Base-by-base conservation (phyloP, 2,888 invertebrate species). In the Mamestra brassicae region DNA sequence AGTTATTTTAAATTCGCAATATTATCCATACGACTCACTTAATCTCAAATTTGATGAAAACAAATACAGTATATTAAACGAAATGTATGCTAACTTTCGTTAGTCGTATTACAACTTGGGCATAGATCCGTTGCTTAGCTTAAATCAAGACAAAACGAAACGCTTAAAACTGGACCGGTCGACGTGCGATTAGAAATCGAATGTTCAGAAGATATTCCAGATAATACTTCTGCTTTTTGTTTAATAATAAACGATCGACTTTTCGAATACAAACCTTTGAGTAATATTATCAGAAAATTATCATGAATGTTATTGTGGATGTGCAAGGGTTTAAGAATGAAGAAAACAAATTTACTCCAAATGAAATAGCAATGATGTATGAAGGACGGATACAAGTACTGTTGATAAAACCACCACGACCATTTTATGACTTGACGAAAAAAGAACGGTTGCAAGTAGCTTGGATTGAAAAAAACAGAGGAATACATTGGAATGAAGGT, bases 131-230 rank as follows among this genome's bases (percentile, higher is more conserved):
- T n/a, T n/a, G n/a, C n/a, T n/a, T n/a, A n/a, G n/a, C n/a, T n/a
- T n/a, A 47, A 62, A 7, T 62, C 62, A 47, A 62, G 62, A 47
- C 62, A 62, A 62, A 62, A 62, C 62, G 62, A 62, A 15, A 10
- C 62, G 7, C 63, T 63, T 5, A 63, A 63, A 63, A 36, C 50
- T 63, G 63, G 50, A 17, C 63, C 63, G 3, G 63, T 63, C 13
- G 63, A 63, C 13, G 63, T 63, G 50, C 63, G 63, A 63, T 34
- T 63, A 63, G 63, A 63, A 63, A 63, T 63, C 10, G 34, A 63
- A 63, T 61, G 61, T 5, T 61, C 42, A n/a, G n/a, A n/a, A n/a
- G n/a, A n/a, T n/a, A n/a, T 42, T 61, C 61, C 4, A 42, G 13
- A 42, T 42, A 61, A 61, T 61, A 61, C 61, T n/a, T 61, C 61